A percentile compares a stretch with the other conserved stretches of the same genome.
These are phyloP conservation scores for Sphaerophoria rueppellii DNA, from an alignment of 2,888 invertebrate species.

Conservation along the genomic window DNA sequence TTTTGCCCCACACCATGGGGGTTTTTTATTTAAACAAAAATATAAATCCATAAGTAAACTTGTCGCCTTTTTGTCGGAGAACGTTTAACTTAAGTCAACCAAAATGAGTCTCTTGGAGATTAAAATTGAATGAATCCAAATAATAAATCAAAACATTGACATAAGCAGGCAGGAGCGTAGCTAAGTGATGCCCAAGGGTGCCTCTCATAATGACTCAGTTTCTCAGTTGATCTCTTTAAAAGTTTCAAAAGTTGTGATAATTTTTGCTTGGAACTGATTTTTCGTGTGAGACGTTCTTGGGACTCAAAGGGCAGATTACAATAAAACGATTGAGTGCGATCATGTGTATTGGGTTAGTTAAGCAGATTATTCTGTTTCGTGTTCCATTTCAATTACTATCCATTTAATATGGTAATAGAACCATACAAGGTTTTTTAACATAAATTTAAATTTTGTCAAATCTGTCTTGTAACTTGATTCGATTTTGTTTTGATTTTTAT, in stretches of 20 bases:
- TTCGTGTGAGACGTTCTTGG: too few relatives aligned
- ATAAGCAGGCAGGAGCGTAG: background rate
- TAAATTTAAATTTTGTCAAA: constrained; percentile 1
- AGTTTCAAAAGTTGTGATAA: too few relatives aligned
- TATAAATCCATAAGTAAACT: too few relatives aligned
- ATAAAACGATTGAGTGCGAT: background rate
- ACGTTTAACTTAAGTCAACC: background rate
- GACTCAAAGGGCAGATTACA: background rate
- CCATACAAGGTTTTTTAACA: constrained; percentile 13
- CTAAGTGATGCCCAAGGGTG: too few relatives aligned
- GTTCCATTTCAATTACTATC: constrained; percentile 35
- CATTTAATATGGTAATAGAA: constrained; percentile 19
- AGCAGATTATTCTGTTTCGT: constrained; percentile 10
- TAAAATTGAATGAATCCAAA: too few relatives aligned
- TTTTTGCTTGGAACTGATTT: too few relatives aligned
- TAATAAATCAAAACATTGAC: constrained; percentile 6
- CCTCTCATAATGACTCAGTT: too few relatives aligned
- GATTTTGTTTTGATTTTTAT: constrained; percentile 26
- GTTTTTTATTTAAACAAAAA: background rate
- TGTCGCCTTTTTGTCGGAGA: background rate
- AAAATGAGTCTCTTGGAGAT: background rate
- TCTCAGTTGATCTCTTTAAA: too few relatives aligned
- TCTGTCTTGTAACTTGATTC: background rate
- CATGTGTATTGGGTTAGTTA: background rate
- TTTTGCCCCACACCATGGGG: background rate